Evolutionary conservation across 2,888 invertebrate genomes (phyloP), one percentile per base, ranked within the genome.

Genomic region (Xanthorhoe spadicearia): DNA sequence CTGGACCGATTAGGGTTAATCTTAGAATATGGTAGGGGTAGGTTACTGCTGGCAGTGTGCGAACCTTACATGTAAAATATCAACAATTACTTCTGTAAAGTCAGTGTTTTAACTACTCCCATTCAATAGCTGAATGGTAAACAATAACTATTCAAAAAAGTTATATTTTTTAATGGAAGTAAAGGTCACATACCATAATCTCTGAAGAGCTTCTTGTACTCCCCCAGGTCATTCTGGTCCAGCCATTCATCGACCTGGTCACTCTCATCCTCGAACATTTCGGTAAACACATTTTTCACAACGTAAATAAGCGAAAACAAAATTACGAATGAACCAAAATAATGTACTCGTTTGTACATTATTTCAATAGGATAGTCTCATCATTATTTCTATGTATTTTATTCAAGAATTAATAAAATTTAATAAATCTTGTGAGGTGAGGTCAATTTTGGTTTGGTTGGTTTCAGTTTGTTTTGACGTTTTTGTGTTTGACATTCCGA

Each of bases 221-320:
- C 94, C 38, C 94, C 94, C 69, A 97, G 93, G 73, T 96, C 95
- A 83, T 96, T 96, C 82, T 96, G 95, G 65, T 95, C 95, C 72
- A 97, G 89, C 97, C 97, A 97, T 81, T 94, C 93, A 78, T 96
- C 96, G 64, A 96, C 95, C 86, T 95, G 94, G 49, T 92, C 93
- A 74, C 92, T 87, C 75, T 94, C 94, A 78, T 94, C 94, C 79
- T 94, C 88, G 74, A 91, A 87, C 74, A 89, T 85, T 70, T 90
- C 88, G 62, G 87, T 86, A 73, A 91, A 80, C 72, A 88, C 85
- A 72, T 85, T 78, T 71, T 84, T 83, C 57, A 87, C 82, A 61
- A 88, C 81, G 78, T 89, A 91, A 76, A 89, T 76, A 66, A 91
- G 71, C 53, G 83, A 84, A 81, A 87, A 85, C 74, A 90, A 75